Percentiles rank a stretch among this genome's conserved stretches.
Evolutionary conservation across 2,797 vertebrate genomes (phyloP).

Genomic region (Chloroceryle amazona): DNA sequence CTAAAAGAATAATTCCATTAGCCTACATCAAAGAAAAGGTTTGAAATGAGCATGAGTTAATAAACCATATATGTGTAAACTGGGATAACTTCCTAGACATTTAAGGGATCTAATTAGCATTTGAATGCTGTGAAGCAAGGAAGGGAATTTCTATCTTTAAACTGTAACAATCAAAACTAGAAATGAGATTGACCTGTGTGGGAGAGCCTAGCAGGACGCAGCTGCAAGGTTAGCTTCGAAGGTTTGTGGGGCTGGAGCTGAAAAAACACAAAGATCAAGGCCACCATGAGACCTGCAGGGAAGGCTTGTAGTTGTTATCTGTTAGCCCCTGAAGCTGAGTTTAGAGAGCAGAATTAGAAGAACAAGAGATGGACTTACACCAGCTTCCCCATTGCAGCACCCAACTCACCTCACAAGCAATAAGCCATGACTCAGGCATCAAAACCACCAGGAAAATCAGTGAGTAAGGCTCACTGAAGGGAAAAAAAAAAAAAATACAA

Average conservation of each 20-base stretch:
- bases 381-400: not conserved
- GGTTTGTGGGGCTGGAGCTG: slow-evolving; percentile 7
- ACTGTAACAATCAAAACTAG: slow-evolving; percentile 60
- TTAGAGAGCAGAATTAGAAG: slow-evolving; percentile 9
- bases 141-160: slow-evolving; percentile 60
- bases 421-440: not conserved
- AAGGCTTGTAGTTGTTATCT: not conserved
- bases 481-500: not conserved
- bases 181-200: slow-evolving; percentile 60
- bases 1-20: slow-evolving; percentile 73
- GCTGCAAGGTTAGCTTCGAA: slow-evolving; percentile 2
- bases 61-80: slow-evolving; percentile 66
- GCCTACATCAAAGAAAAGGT: slow-evolving; percentile 59
- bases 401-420: not conserved
- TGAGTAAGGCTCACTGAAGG: not conserved
- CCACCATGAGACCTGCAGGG: not conserved
- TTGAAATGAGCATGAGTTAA: slow-evolving; percentile 65
- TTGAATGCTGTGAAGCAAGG: slow-evolving; percentile 62
- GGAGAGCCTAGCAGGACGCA: slow-evolving; percentile 38
- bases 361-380: not conserved
- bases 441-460: not conserved
- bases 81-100: slow-evolving; percentile 62
- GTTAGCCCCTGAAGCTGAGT: not conserved
- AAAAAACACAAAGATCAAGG: slow-evolving; percentile 21
- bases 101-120: slow-evolving; percentile 67